Evolutionary conservation across 2,113 vertebrate species (phyloP).

Genomic region (Thermophis baileyi): DNA sequence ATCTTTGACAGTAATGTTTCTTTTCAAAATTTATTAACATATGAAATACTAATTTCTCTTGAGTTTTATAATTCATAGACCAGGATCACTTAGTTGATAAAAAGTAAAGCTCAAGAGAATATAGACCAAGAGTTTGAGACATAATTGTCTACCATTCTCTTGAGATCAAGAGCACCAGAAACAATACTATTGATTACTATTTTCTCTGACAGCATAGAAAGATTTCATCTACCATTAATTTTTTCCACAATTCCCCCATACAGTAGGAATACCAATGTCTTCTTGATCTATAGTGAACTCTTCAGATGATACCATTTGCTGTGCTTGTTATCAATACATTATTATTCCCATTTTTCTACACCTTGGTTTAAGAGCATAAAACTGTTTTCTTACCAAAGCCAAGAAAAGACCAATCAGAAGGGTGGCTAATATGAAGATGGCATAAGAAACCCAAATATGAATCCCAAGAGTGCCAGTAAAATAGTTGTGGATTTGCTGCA

Average conservation of each 20-base stretch:
- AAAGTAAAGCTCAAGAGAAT: neutral
- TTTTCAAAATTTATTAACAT: neutral
- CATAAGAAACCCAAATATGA: constrained; percentile 80
- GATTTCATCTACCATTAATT: neutral
- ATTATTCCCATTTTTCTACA: neutral
- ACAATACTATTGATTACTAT: neutral
- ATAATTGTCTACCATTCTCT: neutral
- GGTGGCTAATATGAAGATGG: constrained; percentile 77
- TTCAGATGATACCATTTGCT: neutral
- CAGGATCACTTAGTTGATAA: neutral
- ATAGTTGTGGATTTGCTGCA: constrained; percentile 83
- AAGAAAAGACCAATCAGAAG: constrained; percentile 80
- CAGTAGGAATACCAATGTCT: neutral
- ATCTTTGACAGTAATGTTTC: neutral
- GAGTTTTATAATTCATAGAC: neutral
- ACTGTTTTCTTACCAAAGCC: constrained; percentile 77
- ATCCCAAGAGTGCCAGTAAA: constrained; percentile 79
- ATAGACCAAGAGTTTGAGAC: neutral
- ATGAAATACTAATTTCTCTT: neutral
- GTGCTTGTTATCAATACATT: neutral
- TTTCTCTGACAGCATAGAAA: neutral
- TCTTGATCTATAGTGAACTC: neutral
- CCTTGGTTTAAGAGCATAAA: neutral
- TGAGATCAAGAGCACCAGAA: neutral
- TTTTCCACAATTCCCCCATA: neutral